Evolutionary conservation across 37 sponge, comb jelly and placozoan species (phyloP).

Genomic region (Cliona cf. orientalis): DNA sequence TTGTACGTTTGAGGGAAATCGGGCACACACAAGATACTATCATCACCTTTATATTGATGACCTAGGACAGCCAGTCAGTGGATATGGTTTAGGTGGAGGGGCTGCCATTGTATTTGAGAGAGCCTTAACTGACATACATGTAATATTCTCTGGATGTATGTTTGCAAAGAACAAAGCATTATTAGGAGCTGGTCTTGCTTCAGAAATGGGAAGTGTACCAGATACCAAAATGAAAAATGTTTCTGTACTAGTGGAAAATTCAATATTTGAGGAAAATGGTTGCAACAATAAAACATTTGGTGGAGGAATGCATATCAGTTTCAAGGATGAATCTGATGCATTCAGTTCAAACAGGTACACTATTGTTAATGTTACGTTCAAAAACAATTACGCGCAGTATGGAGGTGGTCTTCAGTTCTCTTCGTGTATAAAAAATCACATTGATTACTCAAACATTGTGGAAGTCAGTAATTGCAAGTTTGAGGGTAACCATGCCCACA

Average conservation of each 20-base stretch:
- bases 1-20: not conserved
- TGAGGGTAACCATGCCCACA: constrained; percentile 12
- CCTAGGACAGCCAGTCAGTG: not conserved
- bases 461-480: constrained; percentile 18
- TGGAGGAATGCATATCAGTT: not conserved
- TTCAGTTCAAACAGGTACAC: too few species aligned
- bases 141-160: not conserved
- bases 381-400: too few species aligned
- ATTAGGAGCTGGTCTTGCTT: constrained; percentile 22
- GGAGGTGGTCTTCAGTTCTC: too few species aligned
- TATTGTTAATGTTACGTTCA: too few species aligned
- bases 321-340: too few species aligned
- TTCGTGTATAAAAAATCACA: too few species aligned
- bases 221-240: not conserved
- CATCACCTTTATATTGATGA: not conserved
- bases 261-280: constrained; percentile 7
- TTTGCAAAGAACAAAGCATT: constrained; percentile 10
- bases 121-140: not conserved
- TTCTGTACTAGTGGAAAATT: not conserved
- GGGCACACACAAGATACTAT: not conserved
- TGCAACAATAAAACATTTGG: not conserved
- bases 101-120: not conserved
- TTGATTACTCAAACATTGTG: too few species aligned
- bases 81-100: constrained; percentile 25
- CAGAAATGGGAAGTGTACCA: not conserved